Base-by-base conservation (phyloP, 2,113 vertebrate species). In the Zapus hudsonius region DNA sequence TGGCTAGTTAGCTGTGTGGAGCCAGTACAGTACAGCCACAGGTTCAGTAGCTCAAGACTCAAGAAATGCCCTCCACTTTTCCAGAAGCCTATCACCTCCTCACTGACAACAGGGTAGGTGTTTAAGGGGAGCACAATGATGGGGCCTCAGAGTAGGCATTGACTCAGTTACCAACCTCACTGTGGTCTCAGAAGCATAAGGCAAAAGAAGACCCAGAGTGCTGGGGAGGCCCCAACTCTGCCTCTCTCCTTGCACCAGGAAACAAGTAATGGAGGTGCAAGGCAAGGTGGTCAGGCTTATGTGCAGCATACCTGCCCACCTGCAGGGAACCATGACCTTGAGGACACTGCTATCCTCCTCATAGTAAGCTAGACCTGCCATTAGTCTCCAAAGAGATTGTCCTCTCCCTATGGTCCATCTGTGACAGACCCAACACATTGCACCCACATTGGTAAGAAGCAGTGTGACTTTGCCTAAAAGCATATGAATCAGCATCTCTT, bases 11-110 rank as follows among this genome's bases (percentile, higher is more conserved):
- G 42, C 85, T 15, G 0, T 8, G 42, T 42, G 69, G 29, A 4
- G 1, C 33, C 76, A 16, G 20, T 4, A 4, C 5, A 40, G 74
- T 38, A 10, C 4, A 5, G 33, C 38, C 0, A 2, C 61, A 12
- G 8, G 0, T 17, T 0, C 25, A 10, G 10, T 12, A 57, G 7
- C 61, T 25, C 20, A 31, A 63, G 36, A 75, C 59, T 57, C 22
- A 59, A 57, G 80, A 63, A 23, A 33, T 15, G n/a, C 38, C 22
- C 36, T 66, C 33, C 81, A 10, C 64, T 44, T 69, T 95, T 31
- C 52, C 42, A 1, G 63, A 59, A 40, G 42, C 27, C 66, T 47
- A 4, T 63, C 38, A 36, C 36, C 44, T 36, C 70, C 42, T 88
- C 31, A 8, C 67, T 7, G 12, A 81, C 61, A 74, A 10, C 67